Conservation (phyloP, 2,113 vertebrate species). For the Oophaga pumilio region DNA sequence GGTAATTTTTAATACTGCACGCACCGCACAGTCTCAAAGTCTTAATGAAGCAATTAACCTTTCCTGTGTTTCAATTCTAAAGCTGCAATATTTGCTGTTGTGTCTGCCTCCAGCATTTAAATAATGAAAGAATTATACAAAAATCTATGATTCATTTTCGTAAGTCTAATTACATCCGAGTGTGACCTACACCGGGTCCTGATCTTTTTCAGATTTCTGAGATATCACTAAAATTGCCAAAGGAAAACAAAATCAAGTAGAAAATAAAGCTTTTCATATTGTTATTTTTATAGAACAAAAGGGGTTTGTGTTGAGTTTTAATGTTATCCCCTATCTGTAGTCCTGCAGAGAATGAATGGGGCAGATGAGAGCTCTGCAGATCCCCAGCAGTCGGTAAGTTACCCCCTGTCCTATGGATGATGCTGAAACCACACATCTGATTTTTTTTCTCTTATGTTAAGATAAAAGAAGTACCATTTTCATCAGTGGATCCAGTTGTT, state of each 20-base stretch:
- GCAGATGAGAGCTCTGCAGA: no score
- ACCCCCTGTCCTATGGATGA: no score
- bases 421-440: no score
- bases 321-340: no score
- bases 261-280: background rate
- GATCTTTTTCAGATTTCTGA: background rate
- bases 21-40: slow-evolving; percentile 35
- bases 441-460: no score
- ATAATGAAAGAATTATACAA: slow-evolving; percentile 6
- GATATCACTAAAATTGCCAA: background rate
- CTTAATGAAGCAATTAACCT: slow-evolving; percentile 59
- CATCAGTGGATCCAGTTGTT: no score
- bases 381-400: no score
- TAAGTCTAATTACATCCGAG: slow-evolving; percentile 1
- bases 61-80: slow-evolving; percentile 43
- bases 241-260: background rate
- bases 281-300: background rate
- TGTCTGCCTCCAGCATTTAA: slow-evolving; percentile 28
- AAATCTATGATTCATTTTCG: slow-evolving; percentile 3
- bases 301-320: no score
- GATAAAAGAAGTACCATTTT: no score
- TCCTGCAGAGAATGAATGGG: no score
- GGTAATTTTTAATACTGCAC: slow-evolving; percentile 50
- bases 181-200: background rate
- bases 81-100: slow-evolving; percentile 48